These are phyloP conservation scores for Eutolmus rufibarbis DNA, from an alignment of 2,888 invertebrate species.

Conservation along the genomic window DNA sequence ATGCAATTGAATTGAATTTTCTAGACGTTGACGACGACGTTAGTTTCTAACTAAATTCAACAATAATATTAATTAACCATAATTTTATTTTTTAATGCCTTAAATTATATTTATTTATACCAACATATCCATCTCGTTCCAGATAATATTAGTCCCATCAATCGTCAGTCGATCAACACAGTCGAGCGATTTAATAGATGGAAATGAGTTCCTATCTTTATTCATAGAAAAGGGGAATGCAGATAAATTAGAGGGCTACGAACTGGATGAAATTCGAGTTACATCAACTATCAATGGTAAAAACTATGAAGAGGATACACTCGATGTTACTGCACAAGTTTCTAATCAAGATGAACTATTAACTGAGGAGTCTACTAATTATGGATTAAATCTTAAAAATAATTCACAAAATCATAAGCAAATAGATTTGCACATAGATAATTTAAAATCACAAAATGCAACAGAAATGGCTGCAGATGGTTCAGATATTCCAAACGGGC, in stretches of 20 bases:
- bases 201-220: conserved; percentile 60
- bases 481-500: background rate
- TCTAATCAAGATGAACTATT: conserved; percentile 44
- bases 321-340: conserved; percentile 33
- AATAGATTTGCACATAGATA: background rate
- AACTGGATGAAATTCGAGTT: background rate
- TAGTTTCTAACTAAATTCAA: too few relatives aligned
- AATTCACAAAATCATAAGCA: conserved; percentile 49
- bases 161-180: conserved; percentile 44
- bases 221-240: conserved; percentile 53
- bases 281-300: background rate
- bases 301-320: background rate
- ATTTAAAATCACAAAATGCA: background rate
- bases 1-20: too few relatives aligned
- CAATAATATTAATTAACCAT: background rate
- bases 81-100: background rate
- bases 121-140: background rate
- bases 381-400: conserved; percentile 9
- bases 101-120: background rate
- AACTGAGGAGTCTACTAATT: conserved; percentile 49
- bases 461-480: background rate
- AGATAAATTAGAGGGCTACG: conserved; percentile 20
- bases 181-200: conserved; percentile 59
- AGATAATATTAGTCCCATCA: conserved; percentile 22
- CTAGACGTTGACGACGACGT: too few relatives aligned